A percentile compares a stretch with the other conserved stretches of the same genome.
Evolutionary conservation across 2,888 invertebrate species (phyloP).

Genomic region (Scaptomyza parva): DNA sequence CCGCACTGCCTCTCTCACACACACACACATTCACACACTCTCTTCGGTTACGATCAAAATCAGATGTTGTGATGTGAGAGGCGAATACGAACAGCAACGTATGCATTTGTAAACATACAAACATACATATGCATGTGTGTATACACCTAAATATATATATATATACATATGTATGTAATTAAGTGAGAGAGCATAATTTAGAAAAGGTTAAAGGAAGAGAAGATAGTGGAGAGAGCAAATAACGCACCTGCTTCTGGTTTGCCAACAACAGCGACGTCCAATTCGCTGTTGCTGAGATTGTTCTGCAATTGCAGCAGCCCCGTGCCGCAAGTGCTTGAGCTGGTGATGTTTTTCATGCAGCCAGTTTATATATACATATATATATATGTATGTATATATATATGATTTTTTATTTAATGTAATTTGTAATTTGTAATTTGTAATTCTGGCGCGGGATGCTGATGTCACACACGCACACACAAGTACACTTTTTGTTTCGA

Average conservation of each 20-base stretch:
- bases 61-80: constrained; percentile 10
- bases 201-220: not conserved
- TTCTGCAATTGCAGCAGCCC: constrained; percentile 83
- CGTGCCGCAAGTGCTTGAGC: constrained; percentile 83
- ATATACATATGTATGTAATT: not conserved
- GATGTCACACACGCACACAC: constrained; percentile 40
- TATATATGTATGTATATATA: constrained; percentile 9
- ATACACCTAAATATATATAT: not conserved
- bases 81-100: constrained; percentile 5
- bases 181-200: not conserved
- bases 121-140: not conserved
- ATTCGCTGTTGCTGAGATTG: constrained; percentile 76
- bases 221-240: constrained; percentile 22
- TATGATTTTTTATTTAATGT: not conserved
- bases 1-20: constrained; percentile 1
- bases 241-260: constrained; percentile 82
- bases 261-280: constrained; percentile 73
- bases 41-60: constrained; percentile 19
- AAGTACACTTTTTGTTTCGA: constrained; percentile 15
- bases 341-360: constrained; percentile 84
- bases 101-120: not conserved
- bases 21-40: constrained; percentile 1
- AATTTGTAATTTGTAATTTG: not conserved
- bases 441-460: constrained; percentile 31
- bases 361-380: constrained; percentile 51